phyloP scores from a whole-genome alignment of 2,888 invertebrate species.

The Hypena proboscidalis region DNA sequence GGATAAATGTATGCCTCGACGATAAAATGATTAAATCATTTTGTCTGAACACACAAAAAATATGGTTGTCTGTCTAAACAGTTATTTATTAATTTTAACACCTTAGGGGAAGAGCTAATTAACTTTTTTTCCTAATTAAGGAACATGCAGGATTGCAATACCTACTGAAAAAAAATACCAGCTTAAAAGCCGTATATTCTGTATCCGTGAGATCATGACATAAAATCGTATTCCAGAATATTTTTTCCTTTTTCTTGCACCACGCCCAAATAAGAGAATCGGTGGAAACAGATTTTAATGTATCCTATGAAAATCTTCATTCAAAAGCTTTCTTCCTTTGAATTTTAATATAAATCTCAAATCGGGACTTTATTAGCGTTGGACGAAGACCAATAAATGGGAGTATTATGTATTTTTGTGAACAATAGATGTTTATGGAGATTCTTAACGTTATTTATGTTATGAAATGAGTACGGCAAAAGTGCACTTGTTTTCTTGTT shows the following conservation, averaged over 20 bases:
- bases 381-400: conserved; percentile 73
- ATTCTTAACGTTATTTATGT: conserved; percentile 14
- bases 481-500: background rate
- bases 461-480: background rate
- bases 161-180: too few relatives aligned
- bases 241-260: conserved; percentile 36
- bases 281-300: conserved; percentile 84
- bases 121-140: too few relatives aligned
- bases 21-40: too few relatives aligned
- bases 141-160: too few relatives aligned
- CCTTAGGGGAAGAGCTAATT: too few relatives aligned
- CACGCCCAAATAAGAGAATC: conserved; percentile 56
- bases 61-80: too few relatives aligned
- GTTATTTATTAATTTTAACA: too few relatives aligned
- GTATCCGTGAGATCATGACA: background rate
- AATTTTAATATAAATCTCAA: conserved; percentile 82
- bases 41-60: too few relatives aligned
- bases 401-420: conserved; percentile 63
- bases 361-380: conserved; percentile 80
- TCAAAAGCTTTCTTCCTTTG: conserved; percentile 74
- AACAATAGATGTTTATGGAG: conserved; percentile 34
- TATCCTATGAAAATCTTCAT: conserved; percentile 83
- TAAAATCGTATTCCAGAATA: background rate
- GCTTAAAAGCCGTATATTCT: too few relatives aligned
- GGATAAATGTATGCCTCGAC: too few relatives aligned